Evolutionary conservation across 2,113 vertebrate genomes (phyloP).

Genomic region (Bagarius yarrelli): DNA sequence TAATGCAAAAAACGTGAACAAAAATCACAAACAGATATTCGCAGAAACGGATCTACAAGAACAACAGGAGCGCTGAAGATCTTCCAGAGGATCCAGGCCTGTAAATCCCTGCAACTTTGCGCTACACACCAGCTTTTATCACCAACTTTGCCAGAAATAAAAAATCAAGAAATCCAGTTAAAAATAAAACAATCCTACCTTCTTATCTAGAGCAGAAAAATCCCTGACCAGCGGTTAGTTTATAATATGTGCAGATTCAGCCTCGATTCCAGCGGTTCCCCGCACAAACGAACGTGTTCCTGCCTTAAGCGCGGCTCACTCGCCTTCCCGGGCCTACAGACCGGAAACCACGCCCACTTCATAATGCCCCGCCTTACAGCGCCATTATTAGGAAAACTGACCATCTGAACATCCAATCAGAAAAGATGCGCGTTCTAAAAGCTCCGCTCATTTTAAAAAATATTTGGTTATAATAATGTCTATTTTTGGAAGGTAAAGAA

Average conservation of each 20-base stretch:
- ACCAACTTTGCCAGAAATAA: not conserved
- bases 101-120: not conserved
- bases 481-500: not conserved
- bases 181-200: not conserved
- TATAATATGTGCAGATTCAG: not conserved
- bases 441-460: not conserved
- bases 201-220: conserved; percentile 9
- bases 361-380: not conserved
- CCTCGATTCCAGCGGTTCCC: not conserved
- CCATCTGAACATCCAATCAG: conserved; percentile 12
- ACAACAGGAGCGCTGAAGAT: not conserved
- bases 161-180: no score
- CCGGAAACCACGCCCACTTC: conserved; percentile 23
- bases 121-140: not conserved
- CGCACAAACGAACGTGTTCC: not conserved
- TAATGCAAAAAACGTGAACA: not conserved
- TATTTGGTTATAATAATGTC: no score
- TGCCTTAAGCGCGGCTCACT: conserved; percentile 13
- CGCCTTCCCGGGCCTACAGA: conserved; percentile 33
- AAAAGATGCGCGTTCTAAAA: not conserved
- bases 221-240: not conserved
- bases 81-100: not conserved
- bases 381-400: conserved; percentile 19
- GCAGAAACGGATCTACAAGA: no score
- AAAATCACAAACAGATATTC: not conserved